Percentiles rank a stretch among this genome's conserved stretches.
Evolutionary conservation across 35 echinoderm and acorn worm species (phyloP).

Genomic region (Apostichopus japonicus): DNA sequence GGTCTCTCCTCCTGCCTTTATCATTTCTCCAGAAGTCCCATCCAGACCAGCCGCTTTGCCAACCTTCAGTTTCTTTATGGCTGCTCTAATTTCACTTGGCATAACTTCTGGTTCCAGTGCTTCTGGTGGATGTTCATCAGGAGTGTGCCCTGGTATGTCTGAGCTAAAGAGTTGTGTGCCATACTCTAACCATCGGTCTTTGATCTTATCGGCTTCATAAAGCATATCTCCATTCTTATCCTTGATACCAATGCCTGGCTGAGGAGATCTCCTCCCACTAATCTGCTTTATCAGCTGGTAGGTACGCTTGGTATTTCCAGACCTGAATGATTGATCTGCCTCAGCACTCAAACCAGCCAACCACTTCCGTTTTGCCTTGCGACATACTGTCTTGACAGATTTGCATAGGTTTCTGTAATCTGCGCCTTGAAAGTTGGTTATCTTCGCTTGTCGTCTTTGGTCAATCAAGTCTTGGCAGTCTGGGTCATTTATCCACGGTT

Average conservation of each 20-base stretch:
- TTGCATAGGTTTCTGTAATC: no score
- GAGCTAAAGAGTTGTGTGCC: conserved; percentile 43
- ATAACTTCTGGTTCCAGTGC: conserved; percentile 37
- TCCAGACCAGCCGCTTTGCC: conserved; percentile 41
- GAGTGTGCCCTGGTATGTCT: neutral
- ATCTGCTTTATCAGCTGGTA: conserved; percentile 46
- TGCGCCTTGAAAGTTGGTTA: no score
- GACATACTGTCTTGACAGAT: no score
- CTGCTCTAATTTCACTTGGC: conserved; percentile 44
- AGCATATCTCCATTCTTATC: conserved; percentile 9
- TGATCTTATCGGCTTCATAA: conserved; percentile 35
- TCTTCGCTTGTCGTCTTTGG: no score
- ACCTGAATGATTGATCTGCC: no score
- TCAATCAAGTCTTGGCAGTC: no score
- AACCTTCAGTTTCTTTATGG: conserved; percentile 37
- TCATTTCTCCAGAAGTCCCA: conserved; percentile 61
- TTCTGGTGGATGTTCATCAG: conserved; percentile 44
- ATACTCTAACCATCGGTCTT: conserved; percentile 39
- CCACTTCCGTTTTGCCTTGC: no score
- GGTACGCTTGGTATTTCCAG: conserved; percentile 44
- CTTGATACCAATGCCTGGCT: no score
- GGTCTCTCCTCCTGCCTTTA: conserved; percentile 57
- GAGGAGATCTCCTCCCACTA: conserved; percentile 9
- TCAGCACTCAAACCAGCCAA: no score
- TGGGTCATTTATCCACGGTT: no score